These are phyloP conservation scores for Eupsittula cactorum DNA, from an alignment of 2,113 vertebrate species.

Conservation along the genomic window DNA sequence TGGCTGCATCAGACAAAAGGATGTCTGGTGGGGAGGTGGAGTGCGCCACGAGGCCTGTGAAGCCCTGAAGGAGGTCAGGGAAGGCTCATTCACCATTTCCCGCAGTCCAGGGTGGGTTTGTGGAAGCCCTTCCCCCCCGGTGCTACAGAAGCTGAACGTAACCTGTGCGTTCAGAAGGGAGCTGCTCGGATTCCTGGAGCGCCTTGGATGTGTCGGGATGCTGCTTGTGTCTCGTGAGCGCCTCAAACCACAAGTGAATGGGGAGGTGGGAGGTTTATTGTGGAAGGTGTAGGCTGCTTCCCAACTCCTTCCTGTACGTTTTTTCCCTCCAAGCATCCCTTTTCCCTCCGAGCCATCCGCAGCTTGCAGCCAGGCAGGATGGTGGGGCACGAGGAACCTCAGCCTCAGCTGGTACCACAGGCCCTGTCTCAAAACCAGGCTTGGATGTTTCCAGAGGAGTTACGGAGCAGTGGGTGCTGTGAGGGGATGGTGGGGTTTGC, in stretches of 20 bases:
- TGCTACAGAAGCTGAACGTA: neutral
- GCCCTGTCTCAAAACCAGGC: neutral
- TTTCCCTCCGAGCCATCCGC: neutral
- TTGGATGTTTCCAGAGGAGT: neutral
- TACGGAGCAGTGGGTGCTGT: neutral
- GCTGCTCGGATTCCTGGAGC: neutral
- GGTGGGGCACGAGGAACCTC: neutral
- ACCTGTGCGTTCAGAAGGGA: neutral
- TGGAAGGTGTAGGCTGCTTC: neutral
- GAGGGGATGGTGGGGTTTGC: rapidly evolving
- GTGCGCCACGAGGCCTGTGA: rapidly evolving
- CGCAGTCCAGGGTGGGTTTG: too few relatives aligned
- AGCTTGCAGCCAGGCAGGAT: rapidly evolving
- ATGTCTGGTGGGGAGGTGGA: neutral
- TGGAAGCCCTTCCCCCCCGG: neutral
- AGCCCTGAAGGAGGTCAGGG: neutral
- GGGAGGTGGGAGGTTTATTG: neutral
- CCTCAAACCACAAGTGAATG: neutral
- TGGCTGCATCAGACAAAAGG: rapidly evolving
- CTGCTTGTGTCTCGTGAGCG: neutral
- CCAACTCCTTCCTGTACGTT: rapidly evolving
- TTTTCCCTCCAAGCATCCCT: neutral
- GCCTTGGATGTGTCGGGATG: neutral
- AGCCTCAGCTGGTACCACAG: neutral
- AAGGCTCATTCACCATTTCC: neutral